Conservation (phyloP, 2,113 vertebrate species). For the Tor tambroides region DNA sequence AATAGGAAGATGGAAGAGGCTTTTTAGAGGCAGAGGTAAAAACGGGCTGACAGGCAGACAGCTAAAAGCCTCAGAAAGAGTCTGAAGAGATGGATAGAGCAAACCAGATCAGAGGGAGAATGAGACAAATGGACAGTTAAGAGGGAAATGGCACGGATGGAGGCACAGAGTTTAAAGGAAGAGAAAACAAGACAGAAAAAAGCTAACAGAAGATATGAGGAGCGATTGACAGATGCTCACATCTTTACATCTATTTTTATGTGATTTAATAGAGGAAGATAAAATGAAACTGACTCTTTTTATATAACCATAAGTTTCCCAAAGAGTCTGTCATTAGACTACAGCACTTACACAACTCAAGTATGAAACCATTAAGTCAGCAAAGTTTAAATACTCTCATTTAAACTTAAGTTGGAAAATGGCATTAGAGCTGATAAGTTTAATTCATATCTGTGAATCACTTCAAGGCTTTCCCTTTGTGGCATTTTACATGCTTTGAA, state of each 20-base stretch:
- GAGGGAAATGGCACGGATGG: background rate
- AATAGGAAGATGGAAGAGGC: conserved; percentile 6
- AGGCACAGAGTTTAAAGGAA: background rate
- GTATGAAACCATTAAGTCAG: background rate
- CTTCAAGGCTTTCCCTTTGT: background rate
- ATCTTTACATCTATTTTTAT: background rate
- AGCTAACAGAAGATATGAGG: background rate
- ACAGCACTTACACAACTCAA: background rate
- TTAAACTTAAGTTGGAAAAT: background rate
- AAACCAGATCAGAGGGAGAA: background rate
- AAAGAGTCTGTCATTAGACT: background rate
- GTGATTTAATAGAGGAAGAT: background rate
- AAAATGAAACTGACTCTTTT: background rate
- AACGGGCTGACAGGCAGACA: conserved; percentile 10
- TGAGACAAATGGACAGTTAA: background rate
- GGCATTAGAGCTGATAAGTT: background rate
- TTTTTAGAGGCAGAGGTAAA: conserved; percentile 17
- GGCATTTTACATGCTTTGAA: too few species aligned
- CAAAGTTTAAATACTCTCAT: background rate
- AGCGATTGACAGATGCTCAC: background rate
- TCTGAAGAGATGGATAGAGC: conserved; percentile 27
- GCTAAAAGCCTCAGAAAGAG: conserved; percentile 9
- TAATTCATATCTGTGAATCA: background rate
- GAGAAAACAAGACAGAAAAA: background rate
- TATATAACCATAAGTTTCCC: background rate